Evolutionary conservation across 2,888 invertebrate species (phyloP), one percentile per base, ranked within the genome.

Genomic region (Loripinus fragilis): DNA sequence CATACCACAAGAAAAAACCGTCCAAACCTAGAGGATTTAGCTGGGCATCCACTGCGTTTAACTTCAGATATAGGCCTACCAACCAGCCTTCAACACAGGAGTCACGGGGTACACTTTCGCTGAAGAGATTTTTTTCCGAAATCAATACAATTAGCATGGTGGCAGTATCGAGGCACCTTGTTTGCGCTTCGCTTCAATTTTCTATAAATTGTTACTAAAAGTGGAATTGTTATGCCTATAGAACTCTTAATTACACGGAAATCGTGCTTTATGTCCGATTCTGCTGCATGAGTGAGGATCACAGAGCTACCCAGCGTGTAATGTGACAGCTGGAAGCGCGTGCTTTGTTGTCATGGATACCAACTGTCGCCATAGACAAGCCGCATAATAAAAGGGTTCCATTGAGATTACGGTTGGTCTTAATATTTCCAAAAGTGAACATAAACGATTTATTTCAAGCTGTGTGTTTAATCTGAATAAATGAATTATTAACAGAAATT

Each of bases 261-360:
- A 80, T 80, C 71, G 45, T 60, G 67, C 67, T 76, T 80, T 80
- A 66, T 76, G 33, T 70, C 67, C 68, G 35, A 71, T 74, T 64
- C 55, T 77, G 50, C 64, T 71, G 79, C 60, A 52, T 76, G 66
- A 76, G 41, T 45, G 52, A 12, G 20, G 69, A 42, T n/a, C 50
- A 70, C 48, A 73, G 52, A 68, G 30, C 12, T 41, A 42, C 50
- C 60, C 52, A 41, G 42, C 55, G 38, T 52, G 28, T 48, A 23
- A 48, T 72, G 80, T 76, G 71, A 74, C 80, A 80, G 76, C 66
- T 80, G 80, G 76, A 48, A n/a, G 70, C 73, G 60, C 50, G 65
- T 41, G 69, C 72, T 50, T 42, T 73, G 65, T 71, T 23, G 74
- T 73, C 67, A 66, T 74, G 70, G 69, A 20, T 68, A 80, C 80